Percentiles rank a stretch among this genome's conserved stretches.
These are phyloP conservation scores for Agrotis exclamationis DNA, from an alignment of 2,888 invertebrate genomes.

Conservation along the genomic window DNA sequence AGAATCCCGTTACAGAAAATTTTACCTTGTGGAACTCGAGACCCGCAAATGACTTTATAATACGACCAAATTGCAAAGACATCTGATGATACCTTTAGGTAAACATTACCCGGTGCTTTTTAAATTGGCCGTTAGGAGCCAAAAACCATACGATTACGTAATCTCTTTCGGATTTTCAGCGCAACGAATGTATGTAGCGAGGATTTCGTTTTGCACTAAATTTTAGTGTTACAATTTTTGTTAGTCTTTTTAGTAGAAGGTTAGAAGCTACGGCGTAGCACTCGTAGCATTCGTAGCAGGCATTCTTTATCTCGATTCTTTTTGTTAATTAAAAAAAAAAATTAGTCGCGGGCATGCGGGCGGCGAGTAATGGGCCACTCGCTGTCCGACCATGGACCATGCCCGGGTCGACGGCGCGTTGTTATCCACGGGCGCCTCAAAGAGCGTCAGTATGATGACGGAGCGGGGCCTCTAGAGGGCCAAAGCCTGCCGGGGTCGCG, in stretches of 20 bases:
- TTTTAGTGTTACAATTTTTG: conserved; percentile 32
- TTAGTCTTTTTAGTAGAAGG: conserved; percentile 18
- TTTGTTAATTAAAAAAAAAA: no score
- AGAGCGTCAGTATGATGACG: no score
- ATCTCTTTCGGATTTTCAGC: conserved; percentile 51
- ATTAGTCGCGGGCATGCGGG: no score
- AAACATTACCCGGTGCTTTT: conserved; percentile 53
- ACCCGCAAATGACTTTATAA: conserved; percentile 80
- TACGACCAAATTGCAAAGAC: conserved; percentile 76
- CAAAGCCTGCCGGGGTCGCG: no score
- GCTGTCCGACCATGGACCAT: no score
- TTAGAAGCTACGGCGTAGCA: conserved; percentile 53
- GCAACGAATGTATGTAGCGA: conserved; percentile 51
- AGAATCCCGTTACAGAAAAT: conserved; percentile 72
- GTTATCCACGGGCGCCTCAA: no score
- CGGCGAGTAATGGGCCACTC: no score
- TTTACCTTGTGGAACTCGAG: conserved; percentile 71
- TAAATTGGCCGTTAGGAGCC: conserved; percentile 52
- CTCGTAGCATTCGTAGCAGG: conserved; percentile 38
- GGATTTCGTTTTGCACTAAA: conserved; percentile 51
- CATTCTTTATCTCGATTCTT: background rate
- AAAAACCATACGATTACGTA: conserved; percentile 57
- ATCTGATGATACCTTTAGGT: conserved; percentile 47
- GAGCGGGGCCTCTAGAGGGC: no score
- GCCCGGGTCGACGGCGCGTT: no score